These are phyloP conservation scores for Narcine bancroftii DNA, from an alignment of 2,113 vertebrate genomes.

Conservation along the genomic window DNA sequence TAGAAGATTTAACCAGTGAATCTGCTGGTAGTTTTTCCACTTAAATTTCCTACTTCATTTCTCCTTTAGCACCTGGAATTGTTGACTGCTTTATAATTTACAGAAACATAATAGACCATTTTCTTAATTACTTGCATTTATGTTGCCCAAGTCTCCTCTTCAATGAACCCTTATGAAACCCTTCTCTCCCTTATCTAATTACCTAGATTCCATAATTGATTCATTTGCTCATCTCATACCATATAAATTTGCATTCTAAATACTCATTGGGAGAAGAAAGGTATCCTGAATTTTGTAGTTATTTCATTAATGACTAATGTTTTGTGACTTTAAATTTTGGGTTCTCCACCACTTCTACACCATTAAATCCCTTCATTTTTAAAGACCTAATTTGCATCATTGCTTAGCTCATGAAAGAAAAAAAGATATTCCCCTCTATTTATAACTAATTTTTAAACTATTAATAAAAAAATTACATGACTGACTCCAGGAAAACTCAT, in stretches of 20 bases:
- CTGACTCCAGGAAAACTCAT: background rate
- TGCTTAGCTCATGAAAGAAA: background rate
- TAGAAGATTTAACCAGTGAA: background rate
- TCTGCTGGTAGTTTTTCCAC: background rate
- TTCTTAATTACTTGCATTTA: background rate
- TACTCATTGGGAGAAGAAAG: background rate
- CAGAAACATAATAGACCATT: background rate
- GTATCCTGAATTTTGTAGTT: background rate
- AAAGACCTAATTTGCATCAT: background rate
- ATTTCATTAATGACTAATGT: background rate
- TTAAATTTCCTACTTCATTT: background rate
- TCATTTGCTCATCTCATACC: background rate
- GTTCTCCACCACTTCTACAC: background rate
- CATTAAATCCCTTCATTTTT: background rate
- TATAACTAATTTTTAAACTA: too few relatives aligned
- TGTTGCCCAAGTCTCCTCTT: background rate
- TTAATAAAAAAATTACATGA: background rate
- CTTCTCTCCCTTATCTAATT: background rate
- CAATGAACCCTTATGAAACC: background rate
- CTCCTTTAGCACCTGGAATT: background rate
- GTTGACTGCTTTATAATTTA: background rate
- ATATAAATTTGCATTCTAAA: background rate
- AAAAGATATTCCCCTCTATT: background rate
- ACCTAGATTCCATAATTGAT: background rate
- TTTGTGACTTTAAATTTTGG: background rate